phyloP scores from a whole-genome alignment of 1,140 invertebrate genomes.

The Drosophila ficusphila region DNA sequence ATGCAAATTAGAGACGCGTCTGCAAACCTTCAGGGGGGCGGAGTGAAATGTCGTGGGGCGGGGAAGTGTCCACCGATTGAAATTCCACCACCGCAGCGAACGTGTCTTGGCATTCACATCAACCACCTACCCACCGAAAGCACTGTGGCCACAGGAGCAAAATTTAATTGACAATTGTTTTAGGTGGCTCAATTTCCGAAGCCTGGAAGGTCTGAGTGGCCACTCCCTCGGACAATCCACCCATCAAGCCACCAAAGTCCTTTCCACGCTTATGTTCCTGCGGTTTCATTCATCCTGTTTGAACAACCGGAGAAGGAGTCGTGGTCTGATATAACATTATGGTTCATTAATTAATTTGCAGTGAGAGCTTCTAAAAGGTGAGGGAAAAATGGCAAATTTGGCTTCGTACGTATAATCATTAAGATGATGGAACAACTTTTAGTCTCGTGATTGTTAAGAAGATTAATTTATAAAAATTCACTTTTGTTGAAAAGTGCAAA shows the following conservation, averaged over 20 bases:
- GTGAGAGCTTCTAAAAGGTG: background rate
- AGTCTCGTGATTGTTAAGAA: too few relatives aligned
- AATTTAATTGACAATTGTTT: constrained; percentile 74
- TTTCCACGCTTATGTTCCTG: constrained; percentile 28
- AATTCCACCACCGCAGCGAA: constrained; percentile 42
- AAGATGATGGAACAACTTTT: too few relatives aligned
- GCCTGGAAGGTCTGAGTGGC: constrained; percentile 4
- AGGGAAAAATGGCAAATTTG: constrained; percentile 1
- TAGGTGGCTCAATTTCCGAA: constrained; percentile 39
- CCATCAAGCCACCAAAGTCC: background rate
- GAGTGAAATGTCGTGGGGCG: background rate
- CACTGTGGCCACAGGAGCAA: constrained; percentile 3
- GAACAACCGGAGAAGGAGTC: background rate
- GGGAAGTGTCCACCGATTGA: constrained; percentile 18
- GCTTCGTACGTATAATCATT: background rate
- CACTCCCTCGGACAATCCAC: constrained; percentile 1
- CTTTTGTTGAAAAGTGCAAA: too few relatives aligned
- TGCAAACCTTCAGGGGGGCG: background rate
- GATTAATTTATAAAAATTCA: too few relatives aligned
- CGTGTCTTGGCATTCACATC: constrained; percentile 45
- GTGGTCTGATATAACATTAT: constrained; percentile 22
- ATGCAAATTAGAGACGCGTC: constrained; percentile 63
- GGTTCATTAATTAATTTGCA: constrained; percentile 56
- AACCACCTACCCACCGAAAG: background rate
- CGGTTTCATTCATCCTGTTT: constrained; percentile 24